Evolutionary conservation across 2,113 vertebrate species (phyloP).

Genomic region (rat (Rattus norvegicus)): DNA sequence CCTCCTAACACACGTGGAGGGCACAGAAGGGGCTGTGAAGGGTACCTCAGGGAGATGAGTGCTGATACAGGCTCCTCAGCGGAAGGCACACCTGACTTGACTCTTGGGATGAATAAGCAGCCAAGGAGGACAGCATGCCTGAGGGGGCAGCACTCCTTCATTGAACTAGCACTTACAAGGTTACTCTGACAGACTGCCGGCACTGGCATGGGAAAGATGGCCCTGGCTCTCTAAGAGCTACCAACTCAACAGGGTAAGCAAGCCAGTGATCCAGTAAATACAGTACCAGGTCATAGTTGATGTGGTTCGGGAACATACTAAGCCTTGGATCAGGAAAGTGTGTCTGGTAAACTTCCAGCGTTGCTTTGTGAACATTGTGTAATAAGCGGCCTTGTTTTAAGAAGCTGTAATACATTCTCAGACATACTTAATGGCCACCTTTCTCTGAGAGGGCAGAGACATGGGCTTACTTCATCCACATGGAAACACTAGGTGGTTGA

Average conservation of each 20-base stretch:
- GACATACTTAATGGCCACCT: neutral
- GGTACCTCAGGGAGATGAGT: neutral
- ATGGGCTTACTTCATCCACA: neutral
- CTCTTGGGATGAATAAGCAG: neutral
- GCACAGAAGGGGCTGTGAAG: neutral
- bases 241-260: neutral
- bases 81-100: accelerated
- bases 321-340: neutral
- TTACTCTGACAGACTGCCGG: neutral
- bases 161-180: neutral
- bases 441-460: neutral
- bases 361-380: neutral
- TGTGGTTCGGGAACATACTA: neutral
- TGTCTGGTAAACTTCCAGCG: neutral
- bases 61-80: neutral
- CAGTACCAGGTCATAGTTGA: neutral
- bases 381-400: neutral
- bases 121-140: accelerated
- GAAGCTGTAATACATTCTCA: neutral
- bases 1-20: neutral
- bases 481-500: neutral
- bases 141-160: neutral
- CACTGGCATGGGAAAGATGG: neutral
- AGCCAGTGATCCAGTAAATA: neutral
- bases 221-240: neutral